Evolutionary conservation across 1,140 invertebrate species (phyloP).

Genomic region (Ladona fulva): DNA sequence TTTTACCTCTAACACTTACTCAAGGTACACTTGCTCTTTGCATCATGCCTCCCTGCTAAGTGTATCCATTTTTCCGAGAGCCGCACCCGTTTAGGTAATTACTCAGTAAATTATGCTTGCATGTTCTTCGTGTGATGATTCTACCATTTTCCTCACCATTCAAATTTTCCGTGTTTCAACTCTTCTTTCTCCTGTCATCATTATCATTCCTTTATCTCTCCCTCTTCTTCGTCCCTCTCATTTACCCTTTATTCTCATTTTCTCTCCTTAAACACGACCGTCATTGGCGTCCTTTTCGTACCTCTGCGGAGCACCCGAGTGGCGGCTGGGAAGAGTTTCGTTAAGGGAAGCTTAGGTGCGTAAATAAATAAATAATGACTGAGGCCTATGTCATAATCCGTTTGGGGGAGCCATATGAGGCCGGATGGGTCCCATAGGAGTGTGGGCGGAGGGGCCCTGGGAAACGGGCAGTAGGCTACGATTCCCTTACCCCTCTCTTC

Average conservation of each 20-base stretch:
- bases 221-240: background rate
- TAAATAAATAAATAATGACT: conserved; percentile 11
- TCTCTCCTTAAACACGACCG: background rate
- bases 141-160: background rate
- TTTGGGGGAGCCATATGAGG: conserved; percentile 17
- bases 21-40: too few relatives aligned
- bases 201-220: background rate
- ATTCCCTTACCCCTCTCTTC: too few relatives aligned
- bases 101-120: background rate
- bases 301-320: background rate
- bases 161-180: background rate
- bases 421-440: conserved; percentile 13
- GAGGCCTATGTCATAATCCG: background rate
- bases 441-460: background rate
- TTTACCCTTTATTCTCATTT: background rate
- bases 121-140: background rate
- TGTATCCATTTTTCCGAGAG: too few relatives aligned
- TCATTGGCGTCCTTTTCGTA: background rate
- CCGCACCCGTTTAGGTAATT: too few relatives aligned
- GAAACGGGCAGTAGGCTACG: background rate
- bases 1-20: too few relatives aligned
- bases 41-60: too few relatives aligned
- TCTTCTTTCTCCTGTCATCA: conserved; percentile 4
- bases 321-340: background rate
- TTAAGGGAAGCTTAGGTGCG: background rate